These are phyloP conservation scores for Sylvilagus bachmani DNA, from an alignment of 2,113 vertebrate genomes.

Conservation along the genomic window DNA sequence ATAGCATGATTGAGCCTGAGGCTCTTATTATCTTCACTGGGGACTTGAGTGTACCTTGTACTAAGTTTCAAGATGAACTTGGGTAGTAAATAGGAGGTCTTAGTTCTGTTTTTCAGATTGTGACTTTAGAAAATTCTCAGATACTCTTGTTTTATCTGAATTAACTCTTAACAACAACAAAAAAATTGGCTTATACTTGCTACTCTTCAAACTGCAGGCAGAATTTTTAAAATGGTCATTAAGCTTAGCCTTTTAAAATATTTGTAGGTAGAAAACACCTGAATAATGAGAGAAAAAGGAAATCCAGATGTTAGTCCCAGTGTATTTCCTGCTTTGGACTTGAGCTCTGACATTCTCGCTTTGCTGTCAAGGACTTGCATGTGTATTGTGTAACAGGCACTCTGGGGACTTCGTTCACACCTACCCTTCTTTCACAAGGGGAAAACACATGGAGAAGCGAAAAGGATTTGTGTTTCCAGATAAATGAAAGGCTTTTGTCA, in stretches of 20 bases:
- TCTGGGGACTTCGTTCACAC: not conserved
- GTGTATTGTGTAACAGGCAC: not conserved
- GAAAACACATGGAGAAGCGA: not conserved
- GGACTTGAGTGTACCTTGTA: constrained; percentile 38
- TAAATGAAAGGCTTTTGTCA: not conserved
- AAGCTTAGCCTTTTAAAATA: not conserved
- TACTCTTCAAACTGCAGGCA: not conserved
- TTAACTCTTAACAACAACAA: constrained; percentile 34
- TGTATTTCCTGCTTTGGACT: not conserved
- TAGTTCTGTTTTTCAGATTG: not conserved
- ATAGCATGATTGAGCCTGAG: constrained; percentile 46
- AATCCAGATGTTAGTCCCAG: not conserved
- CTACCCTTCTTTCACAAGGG: not conserved
- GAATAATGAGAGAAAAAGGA: not conserved
- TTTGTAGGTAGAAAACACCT: not conserved
- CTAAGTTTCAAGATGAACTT: constrained; percentile 62
- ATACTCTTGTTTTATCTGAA: constrained; percentile 7
- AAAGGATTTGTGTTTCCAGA: not conserved
- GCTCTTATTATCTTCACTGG: constrained; percentile 36
- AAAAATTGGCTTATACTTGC: not conserved
- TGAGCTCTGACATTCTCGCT: not conserved
- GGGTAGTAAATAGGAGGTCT: constrained; percentile 15
- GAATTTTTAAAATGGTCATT: not conserved
- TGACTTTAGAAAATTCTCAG: constrained; percentile 37
- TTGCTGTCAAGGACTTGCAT: not conserved